These are phyloP conservation scores for Pseudochirops corinnae DNA, from an alignment of 2,797 vertebrate genomes.

Conservation along the genomic window DNA sequence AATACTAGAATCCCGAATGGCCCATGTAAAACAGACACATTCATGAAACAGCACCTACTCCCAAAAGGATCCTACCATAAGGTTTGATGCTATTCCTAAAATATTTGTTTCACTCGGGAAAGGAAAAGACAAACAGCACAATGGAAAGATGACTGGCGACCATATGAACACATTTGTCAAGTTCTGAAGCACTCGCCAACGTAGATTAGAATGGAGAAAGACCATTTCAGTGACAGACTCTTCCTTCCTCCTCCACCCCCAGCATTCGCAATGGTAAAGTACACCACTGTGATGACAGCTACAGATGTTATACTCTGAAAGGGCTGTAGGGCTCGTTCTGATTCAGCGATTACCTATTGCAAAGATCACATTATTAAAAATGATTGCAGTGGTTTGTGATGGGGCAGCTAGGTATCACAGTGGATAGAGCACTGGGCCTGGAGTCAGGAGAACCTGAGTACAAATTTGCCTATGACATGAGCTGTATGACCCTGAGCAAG, in stretches of 20 bases:
- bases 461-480: background rate
- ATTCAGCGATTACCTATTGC: slow-evolving; percentile 14
- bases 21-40: background rate
- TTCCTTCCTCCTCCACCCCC: background rate
- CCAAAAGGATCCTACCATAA: background rate
- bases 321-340: slow-evolving; percentile 1
- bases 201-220: background rate
- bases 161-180: background rate
- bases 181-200: background rate
- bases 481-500: background rate
- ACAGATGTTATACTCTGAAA: slow-evolving; percentile 4
- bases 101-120: background rate
- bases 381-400: background rate
- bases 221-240: background rate
- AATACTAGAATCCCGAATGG: background rate
- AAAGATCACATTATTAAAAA: slow-evolving; percentile 32
- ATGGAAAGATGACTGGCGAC: background rate
- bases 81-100: background rate
- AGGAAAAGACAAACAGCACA: background rate
- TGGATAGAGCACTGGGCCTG: background rate
- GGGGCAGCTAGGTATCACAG: background rate
- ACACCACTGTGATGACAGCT: background rate
- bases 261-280: background rate
- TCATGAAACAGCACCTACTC: background rate
- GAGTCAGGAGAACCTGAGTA: background rate